These are phyloP conservation scores for Antheraea pernyi DNA, from an alignment of 1,140 invertebrate species.

Conservation along the genomic window DNA sequence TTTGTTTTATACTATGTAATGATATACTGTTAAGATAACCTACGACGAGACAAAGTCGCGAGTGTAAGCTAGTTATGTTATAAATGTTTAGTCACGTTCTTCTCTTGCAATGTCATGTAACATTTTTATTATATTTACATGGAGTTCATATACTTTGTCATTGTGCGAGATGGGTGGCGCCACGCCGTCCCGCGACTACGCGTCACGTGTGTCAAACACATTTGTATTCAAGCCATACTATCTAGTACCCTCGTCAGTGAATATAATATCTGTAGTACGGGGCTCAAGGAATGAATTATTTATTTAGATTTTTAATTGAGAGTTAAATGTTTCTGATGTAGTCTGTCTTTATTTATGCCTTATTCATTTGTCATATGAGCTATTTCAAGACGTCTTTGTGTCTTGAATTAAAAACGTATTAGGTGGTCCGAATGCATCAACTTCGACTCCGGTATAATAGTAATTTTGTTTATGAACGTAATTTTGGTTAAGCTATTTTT, in stretches of 20 bases:
- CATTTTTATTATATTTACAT: slow-evolving; percentile 26
- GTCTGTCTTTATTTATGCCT: slow-evolving; percentile 22
- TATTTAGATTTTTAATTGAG: slow-evolving; percentile 55
- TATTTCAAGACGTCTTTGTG: not conserved
- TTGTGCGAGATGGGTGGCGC: slow-evolving; percentile 32
- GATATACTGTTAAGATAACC: too few species aligned
- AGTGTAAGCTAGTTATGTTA: not conserved
- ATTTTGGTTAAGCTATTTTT: too few species aligned
- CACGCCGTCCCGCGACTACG: slow-evolving; percentile 40
- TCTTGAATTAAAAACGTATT: slow-evolving; percentile 1
- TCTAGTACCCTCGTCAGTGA: slow-evolving; percentile 42
- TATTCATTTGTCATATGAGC: slow-evolving; percentile 18
- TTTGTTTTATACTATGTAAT: too few species aligned
- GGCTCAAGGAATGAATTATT: slow-evolving; percentile 47
- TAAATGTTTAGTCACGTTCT: not conserved
- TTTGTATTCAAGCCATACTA: slow-evolving; percentile 51
- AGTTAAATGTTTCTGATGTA: slow-evolving; percentile 31
- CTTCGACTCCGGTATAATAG: too few species aligned
- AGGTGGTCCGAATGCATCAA: too few species aligned
- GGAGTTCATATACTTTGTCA: slow-evolving; percentile 14
- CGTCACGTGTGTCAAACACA: slow-evolving; percentile 34
- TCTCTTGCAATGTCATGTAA: slow-evolving; percentile 13
- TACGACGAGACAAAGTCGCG: too few species aligned
- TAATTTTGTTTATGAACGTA: too few species aligned
- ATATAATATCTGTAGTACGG: slow-evolving; percentile 35